Percentiles rank a stretch among this genome's conserved stretches.
phyloP scores from a whole-genome alignment of 2,113 vertebrate species.

The Athene noctua region DNA sequence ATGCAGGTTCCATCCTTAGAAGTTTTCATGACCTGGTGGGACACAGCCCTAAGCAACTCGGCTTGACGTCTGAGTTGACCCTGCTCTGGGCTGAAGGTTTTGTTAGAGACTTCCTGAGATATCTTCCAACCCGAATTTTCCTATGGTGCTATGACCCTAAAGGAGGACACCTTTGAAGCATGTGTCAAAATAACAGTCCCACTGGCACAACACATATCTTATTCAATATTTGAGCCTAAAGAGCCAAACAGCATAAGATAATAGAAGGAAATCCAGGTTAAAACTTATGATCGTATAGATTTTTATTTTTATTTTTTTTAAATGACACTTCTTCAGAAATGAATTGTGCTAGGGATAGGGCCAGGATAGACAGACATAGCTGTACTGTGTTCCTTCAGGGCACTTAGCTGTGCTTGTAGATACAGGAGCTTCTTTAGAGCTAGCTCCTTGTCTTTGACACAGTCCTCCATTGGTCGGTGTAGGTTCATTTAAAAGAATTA shows the following conservation, averaged over 20 bases:
- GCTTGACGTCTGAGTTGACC: not conserved
- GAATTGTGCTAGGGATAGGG: not conserved
- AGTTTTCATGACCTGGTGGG: not conserved
- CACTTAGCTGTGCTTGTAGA: not conserved
- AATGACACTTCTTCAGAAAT: not conserved
- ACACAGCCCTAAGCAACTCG: not conserved
- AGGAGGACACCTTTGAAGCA: not conserved
- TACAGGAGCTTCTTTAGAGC: not conserved
- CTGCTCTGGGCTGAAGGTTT: not conserved
- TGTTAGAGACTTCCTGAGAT: not conserved
- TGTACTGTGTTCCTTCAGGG: not conserved
- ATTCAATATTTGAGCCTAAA: not conserved
- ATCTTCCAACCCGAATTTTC: not conserved
- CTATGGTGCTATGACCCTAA: not conserved
- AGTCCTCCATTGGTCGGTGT: not conserved
- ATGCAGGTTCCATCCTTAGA: not conserved
- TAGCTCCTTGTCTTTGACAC: not conserved
- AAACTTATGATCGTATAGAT: not conserved
- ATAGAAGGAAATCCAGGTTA: not conserved
- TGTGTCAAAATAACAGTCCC: not conserved
- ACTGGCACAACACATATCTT: not conserved
- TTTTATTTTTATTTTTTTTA: not conserved
- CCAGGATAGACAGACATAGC: not conserved
- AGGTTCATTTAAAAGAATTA: not conserved
- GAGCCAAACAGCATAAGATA: not conserved